A percentile compares a stretch with the other conserved stretches of the same genome.
Evolutionary conservation across 2,888 invertebrate genomes (phyloP).

Genomic region (Lasius fuliginosus): DNA sequence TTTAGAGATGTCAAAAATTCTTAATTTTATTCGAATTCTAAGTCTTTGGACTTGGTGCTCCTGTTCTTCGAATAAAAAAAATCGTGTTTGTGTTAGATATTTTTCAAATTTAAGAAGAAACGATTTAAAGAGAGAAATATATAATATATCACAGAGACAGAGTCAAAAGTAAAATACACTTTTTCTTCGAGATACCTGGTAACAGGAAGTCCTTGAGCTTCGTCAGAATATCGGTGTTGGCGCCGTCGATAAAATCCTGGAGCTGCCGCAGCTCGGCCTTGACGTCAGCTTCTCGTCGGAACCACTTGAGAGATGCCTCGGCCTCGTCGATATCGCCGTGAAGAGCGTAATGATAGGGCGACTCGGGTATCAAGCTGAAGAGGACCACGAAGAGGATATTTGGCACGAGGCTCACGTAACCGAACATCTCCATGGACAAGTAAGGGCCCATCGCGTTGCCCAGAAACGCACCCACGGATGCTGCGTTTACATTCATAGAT

Average conservation of each 20-base stretch:
- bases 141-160: neutral
- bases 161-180: neutral
- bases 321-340: constrained; percentile 79
- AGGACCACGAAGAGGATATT: constrained; percentile 79
- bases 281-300: constrained; percentile 78
- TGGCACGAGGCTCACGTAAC: constrained; percentile 79
- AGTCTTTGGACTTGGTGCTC: neutral
- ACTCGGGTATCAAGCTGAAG: constrained; percentile 83
- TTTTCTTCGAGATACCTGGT: constrained; percentile 68
- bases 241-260: constrained; percentile 81
- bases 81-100: neutral
- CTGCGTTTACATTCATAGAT: constrained; percentile 81
- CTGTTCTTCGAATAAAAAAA: constrained; percentile 10
- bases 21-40: neutral
- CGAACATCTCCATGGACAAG: constrained; percentile 81
- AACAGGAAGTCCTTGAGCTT: constrained; percentile 76
- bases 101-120: neutral
- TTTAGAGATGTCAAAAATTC: neutral
- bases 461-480: constrained; percentile 81
- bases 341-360: constrained; percentile 83
- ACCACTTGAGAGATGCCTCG: constrained; percentile 83
- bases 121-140: neutral
- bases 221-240: constrained; percentile 70
- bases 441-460: constrained; percentile 84
- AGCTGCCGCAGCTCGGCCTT: constrained; percentile 81